Evolutionary conservation across 2,888 invertebrate genomes (phyloP).

Genomic region (Notodonta ziczac): DNA sequence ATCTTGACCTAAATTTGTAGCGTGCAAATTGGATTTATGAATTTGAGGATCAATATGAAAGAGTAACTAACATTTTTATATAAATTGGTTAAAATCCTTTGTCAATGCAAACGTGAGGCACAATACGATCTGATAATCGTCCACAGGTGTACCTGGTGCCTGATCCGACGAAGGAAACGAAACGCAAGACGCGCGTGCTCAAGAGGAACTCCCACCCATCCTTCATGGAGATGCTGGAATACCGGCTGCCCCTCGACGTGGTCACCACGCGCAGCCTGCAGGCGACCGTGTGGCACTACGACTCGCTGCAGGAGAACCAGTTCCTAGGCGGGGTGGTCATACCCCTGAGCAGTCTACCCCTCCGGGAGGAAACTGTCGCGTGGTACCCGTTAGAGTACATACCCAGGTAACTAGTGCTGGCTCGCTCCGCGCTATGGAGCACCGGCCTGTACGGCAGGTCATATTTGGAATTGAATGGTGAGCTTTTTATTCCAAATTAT

Average conservation of each 20-base stretch:
- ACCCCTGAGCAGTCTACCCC: slow-evolving; percentile 88
- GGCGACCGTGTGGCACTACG: slow-evolving; percentile 98
- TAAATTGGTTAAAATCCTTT: too few relatives aligned
- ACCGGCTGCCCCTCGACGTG: slow-evolving; percentile 92
- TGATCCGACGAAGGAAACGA: slow-evolving; percentile 95
- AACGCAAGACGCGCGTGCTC: slow-evolving; percentile 97
- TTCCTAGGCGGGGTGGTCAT: slow-evolving; percentile 96
- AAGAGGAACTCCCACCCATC: slow-evolving; percentile 97
- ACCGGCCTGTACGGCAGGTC: slow-evolving; percentile 29
- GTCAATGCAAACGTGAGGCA: too few relatives aligned
- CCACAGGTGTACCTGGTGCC: slow-evolving; percentile 92
- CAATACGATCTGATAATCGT: too few relatives aligned
- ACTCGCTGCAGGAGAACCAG: slow-evolving; percentile 96
- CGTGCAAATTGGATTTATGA: too few relatives aligned
- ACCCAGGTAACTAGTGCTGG: slow-evolving; percentile 73
- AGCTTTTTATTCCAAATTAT: too few relatives aligned
- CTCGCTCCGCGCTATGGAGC: slow-evolving; percentile 68
- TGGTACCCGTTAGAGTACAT: slow-evolving; percentile 92
- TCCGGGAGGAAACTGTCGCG: slow-evolving; percentile 91
- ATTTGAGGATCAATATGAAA: too few relatives aligned
- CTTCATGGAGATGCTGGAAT: slow-evolving; percentile 99
- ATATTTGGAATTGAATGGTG: too few relatives aligned
- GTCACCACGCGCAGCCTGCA: slow-evolving; percentile 91
- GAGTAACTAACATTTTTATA: too few relatives aligned
- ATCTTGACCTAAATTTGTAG: too few relatives aligned